Evolutionary conservation across 2,797 vertebrate genomes (phyloP).

Genomic region (Leuciscus waleckii): DNA sequence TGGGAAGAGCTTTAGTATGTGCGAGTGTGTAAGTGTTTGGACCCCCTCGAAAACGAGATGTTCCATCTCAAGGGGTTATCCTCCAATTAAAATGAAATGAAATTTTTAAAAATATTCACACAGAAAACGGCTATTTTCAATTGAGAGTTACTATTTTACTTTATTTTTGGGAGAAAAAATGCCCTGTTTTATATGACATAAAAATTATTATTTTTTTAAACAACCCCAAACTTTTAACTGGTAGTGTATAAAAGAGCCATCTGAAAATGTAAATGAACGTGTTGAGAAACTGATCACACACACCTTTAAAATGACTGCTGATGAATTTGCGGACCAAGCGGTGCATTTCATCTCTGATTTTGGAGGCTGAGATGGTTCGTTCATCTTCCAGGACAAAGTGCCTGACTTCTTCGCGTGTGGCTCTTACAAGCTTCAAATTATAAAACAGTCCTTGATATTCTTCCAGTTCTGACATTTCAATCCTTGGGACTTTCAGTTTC

Average conservation of each 20-base stretch:
- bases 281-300: background rate
- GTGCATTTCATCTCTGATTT: conserved; percentile 63
- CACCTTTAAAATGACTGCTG: conserved; percentile 67
- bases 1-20: too few relatives aligned
- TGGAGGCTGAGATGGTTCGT: conserved; percentile 61
- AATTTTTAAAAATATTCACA: background rate
- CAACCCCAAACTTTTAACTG: background rate
- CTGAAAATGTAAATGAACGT: background rate
- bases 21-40: too few relatives aligned
- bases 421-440: conserved; percentile 54
- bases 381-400: conserved; percentile 67
- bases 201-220: too few relatives aligned
- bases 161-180: too few relatives aligned
- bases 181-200: too few relatives aligned
- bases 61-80: too few relatives aligned
- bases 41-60: too few relatives aligned
- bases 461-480: conserved; percentile 53
- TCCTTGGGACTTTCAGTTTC: conserved; percentile 57
- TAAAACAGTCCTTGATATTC: conserved; percentile 66
- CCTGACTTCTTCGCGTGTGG: conserved; percentile 57
- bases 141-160: too few relatives aligned
- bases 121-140: background rate
- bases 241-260: background rate
- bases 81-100: too few relatives aligned
- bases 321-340: conserved; percentile 68